Base-by-base conservation (phyloP, 2,888 invertebrate genomes). In the Brachylomia viminalis region DNA sequence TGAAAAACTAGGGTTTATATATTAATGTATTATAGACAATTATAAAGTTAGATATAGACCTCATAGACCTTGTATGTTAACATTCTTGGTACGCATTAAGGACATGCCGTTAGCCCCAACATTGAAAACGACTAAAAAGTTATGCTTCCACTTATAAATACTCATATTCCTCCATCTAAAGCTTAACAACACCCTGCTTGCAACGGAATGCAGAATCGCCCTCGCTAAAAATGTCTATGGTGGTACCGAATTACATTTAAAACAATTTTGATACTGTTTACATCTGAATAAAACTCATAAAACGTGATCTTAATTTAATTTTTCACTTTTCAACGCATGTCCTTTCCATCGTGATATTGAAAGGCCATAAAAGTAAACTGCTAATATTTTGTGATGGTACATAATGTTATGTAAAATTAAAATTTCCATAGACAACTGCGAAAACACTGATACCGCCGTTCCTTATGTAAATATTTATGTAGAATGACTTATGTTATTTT, bases 1-100 rank as follows among this genome's bases (percentile, higher is more conserved):
- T 94, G 93, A 93, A 93, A 92, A 93, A 87, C 91, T 95, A 95
- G 95, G 91, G 91, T 91, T 93, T 94, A 93, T 88, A 85, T 90
- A 90, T 90, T 91, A 89, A 92, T 95, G 95, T 95, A 95, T 91
- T 84, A 95, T 95, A 95, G 94, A 93, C 90, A 91, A 93, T 92
- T 92, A 92, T 93, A 89, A 87, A 87, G 87, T 90, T 93, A 94
- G 92, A 84, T 88, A 92, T 94, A 93, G 92, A 92, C 90, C 91
- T 92, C 90, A 92, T 94, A 93, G 90, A 86, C 81, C 82, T 89
- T 92, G 91, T 93, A 93, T 92, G 91, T 92, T 91, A 90, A 89
- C 88, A 89, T 89, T 89, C 88, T 91, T 89, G 89, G 91, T 83
- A 90, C 82, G 83, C 87, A 86, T 81, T 90, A 90, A 87, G 90